Conservation (phyloP, 1,140 invertebrate genomes). For the Magallana angulata region DNA sequence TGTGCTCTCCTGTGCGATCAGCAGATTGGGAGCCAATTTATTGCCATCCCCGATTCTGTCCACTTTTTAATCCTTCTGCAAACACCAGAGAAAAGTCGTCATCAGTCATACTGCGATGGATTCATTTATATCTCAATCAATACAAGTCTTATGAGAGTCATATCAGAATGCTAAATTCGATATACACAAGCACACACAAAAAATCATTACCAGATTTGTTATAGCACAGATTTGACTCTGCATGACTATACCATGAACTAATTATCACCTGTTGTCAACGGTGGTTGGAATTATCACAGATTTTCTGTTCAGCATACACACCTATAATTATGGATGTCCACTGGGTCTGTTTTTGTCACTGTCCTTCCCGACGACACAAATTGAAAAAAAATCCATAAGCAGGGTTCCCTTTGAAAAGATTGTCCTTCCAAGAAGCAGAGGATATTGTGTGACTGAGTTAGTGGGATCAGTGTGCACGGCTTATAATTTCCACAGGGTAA, state of each 20-base stretch:
- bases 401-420: not conserved
- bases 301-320: slow-evolving; percentile 16
- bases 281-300: not conserved
- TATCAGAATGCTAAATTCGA: slow-evolving; percentile 22
- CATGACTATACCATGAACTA: not conserved
- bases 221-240: not conserved
- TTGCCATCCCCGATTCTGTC: not conserved
- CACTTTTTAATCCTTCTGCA: slow-evolving; percentile 31
- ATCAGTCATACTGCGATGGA: not conserved
- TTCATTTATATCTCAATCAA: slow-evolving; percentile 36
- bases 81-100: slow-evolving; percentile 27
- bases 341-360: not conserved
- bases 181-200: slow-evolving; percentile 10
- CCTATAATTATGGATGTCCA: not conserved
- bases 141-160: slow-evolving; percentile 14
- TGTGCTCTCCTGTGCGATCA: not conserved
- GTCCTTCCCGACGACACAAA: not conserved
- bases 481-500: slow-evolving; percentile 22
- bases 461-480: slow-evolving; percentile 27
- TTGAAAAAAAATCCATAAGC: slow-evolving; percentile 7
- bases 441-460: slow-evolving; percentile 5
- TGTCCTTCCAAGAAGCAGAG: slow-evolving; percentile 29
- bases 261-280: not conserved
- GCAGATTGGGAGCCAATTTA: slow-evolving; percentile 27
- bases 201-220: slow-evolving; percentile 32